Base-by-base conservation (phyloP, 2,888 invertebrate species). In the Cacoxenus indagator region DNA sequence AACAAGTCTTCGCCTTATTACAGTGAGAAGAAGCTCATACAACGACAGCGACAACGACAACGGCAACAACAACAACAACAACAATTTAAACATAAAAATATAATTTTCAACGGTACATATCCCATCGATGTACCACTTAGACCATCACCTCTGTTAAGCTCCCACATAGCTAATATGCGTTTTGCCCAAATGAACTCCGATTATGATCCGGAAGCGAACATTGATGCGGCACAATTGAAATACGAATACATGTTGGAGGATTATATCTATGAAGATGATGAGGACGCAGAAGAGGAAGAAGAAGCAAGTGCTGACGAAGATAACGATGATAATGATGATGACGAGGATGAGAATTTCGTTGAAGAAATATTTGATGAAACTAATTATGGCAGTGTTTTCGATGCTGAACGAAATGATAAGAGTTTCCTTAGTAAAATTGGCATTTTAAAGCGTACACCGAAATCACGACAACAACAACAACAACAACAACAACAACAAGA, bases 91-190 rank as follows among this genome's bases (percentile, higher is more conserved):
- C 71, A 75, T 55, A 85, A 85, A 70, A 82, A 83, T 64, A 90
- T 95, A 59, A 91, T 95, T 71, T 95, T 95, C 86, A 94, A 95
- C 78, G 95, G 95, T 65, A 96, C 96, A 2, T 96, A 91, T 90
- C 95, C 96, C 4, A 96, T 96, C 75, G 95, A 95, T 86, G 91
- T 91, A 82, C 95, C 95, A 29, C 71, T 87, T 11, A 6, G 24
- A 4, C 1, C 4, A 22, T 3, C 11, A n/a, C 2, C 11, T 0
- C n/a, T n/a, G n/a, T n/a, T n/a, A n/a, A 43, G n/a, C 86, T 22
- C 74, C 77, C 69, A 65, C 75, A 64, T 17, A 48, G 14, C 24
- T 19, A 59, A n/a, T 31, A 22, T 43, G 5, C 72, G 71, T 6
- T 66, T 57, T 37, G 72, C 70, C 54, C 70, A 71, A 11, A 69